A percentile compares a stretch with the other conserved stretches of the same genome.
Conservation (phyloP, 2,797 vertebrate species). For the Fistularia commersonii region DNA sequence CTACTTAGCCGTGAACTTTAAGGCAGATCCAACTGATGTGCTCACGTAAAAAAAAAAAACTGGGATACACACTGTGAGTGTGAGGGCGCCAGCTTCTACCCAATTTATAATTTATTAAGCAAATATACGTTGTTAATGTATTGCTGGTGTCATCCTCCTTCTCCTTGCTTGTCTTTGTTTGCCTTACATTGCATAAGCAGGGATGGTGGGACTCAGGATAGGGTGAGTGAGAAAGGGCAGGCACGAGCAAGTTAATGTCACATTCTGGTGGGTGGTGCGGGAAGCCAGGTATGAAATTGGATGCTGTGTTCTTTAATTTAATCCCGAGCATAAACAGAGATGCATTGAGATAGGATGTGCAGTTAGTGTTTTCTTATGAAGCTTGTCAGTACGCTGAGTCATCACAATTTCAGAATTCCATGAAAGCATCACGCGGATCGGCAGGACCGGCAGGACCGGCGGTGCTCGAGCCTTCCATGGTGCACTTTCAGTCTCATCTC, state of each 20-base stretch:
- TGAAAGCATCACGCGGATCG: no score
- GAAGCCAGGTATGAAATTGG: slow-evolving; percentile 80
- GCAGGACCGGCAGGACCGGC: no score
- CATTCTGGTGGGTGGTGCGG: slow-evolving; percentile 38
- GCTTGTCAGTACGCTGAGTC: slow-evolving; percentile 38
- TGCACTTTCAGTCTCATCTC: slow-evolving; percentile 31
- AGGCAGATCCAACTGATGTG: slow-evolving; percentile 32
- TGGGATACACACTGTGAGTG: background rate
- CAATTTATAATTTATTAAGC: background rate
- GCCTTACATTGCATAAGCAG: slow-evolving; percentile 1
- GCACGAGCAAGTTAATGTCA: slow-evolving; percentile 52
- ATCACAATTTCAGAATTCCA: no score
- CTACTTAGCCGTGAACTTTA: slow-evolving; percentile 15
- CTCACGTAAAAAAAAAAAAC: slow-evolving; percentile 11
- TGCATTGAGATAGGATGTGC: slow-evolving; percentile 49
- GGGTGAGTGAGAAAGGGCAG: slow-evolving; percentile 38
- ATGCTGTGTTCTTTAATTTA: slow-evolving; percentile 74
- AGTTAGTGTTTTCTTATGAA: slow-evolving; percentile 40
- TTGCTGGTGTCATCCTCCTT: slow-evolving; percentile 23
- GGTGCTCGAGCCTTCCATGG: slow-evolving; percentile 14
- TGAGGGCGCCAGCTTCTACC: background rate
- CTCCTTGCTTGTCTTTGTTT: slow-evolving; percentile 20
- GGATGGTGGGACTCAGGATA: no score
- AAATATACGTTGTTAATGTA: slow-evolving; percentile 17
- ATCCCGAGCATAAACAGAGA: slow-evolving; percentile 71